These are phyloP conservation scores for Papilio elwesi DNA, from an alignment of 2,888 invertebrate species.

Conservation along the genomic window DNA sequence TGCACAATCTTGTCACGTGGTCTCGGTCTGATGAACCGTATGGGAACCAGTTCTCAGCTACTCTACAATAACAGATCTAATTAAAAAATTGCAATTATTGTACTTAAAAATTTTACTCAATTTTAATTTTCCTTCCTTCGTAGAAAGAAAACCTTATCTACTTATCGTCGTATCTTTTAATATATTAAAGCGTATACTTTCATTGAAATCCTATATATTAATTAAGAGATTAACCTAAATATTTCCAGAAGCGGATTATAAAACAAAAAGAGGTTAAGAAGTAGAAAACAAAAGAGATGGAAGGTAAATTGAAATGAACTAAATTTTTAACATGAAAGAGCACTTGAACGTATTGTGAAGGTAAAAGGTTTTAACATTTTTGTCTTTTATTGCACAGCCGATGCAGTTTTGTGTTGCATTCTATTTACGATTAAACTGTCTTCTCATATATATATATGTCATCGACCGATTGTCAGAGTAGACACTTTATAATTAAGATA, in stretches of 20 bases:
- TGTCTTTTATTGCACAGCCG: slow-evolving; percentile 9
- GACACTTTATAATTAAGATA: too few relatives aligned
- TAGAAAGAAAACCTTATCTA: too few relatives aligned
- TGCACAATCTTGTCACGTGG: not conserved
- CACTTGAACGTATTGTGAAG: not conserved
- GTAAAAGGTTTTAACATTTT: slow-evolving; percentile 18
- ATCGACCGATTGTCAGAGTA: too few relatives aligned
- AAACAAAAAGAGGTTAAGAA: not conserved
- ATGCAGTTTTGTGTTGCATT: slow-evolving; percentile 20
- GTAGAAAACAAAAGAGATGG: not conserved
- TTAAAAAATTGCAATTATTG: not conserved
- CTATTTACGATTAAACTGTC: not conserved
- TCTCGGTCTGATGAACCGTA: not conserved
- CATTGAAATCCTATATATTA: not conserved
- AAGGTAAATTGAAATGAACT: slow-evolving; percentile 9
- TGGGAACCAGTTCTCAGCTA: not conserved
- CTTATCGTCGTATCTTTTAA: not conserved
- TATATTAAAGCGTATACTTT: not conserved
- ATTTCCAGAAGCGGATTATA: not conserved
- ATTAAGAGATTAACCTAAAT: not conserved
- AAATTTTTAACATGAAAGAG: slow-evolving; percentile 15
- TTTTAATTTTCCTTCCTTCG: not conserved
- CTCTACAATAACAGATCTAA: not conserved
- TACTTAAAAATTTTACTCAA: slow-evolving; percentile 1
- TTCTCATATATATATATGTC: too few relatives aligned